Base-by-base conservation (phyloP, 2,888 invertebrate species). In the Platycnemis pennipes region DNA sequence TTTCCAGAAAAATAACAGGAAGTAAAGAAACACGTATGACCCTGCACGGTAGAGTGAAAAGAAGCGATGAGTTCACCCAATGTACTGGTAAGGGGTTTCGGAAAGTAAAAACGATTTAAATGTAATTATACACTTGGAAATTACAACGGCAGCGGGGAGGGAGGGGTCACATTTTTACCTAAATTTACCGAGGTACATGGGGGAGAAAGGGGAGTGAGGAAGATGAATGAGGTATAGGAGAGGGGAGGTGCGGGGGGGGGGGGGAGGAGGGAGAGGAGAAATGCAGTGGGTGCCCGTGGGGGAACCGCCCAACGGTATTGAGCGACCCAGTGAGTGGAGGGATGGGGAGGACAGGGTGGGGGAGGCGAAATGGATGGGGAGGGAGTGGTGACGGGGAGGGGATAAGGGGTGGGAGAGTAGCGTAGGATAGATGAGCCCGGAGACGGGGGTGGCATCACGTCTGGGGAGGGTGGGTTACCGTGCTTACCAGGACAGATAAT, bases 201-300 rank as follows among this genome's bases (percentile, higher is more conserved):
- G 26, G 46, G 87, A 26, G n/a, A 87, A 19, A 87, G n/a, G n/a
- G 63, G 87, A 46, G 87, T 45, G 87, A 26, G 87, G 31, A 22
- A 26, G 77, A 8, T 45, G 87, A 46, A n/a, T 46, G 45, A n/a
- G n/a, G n/a, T n/a, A n/a, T 7, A n/a, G 26, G 87, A 46, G 87
- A 86, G 44, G 26, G 42, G 86, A n/a, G 53, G 37, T 49, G 49
- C 46, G 88, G 88, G 88, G 13, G 88, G 31, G 53, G 31, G 85
- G 22, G 37, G 1, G 53, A 37, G 42, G 89, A 22, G 37, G 31
- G 3, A 22, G 31, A 31, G 53, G 56, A 37, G 89, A 56, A 26
- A 77, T 89, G 91, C 91, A 91, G 91, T 91, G 89, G 89, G 89
- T 91, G 91, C 91, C 44, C 56, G 37, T 31, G 42, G 56, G 45